Evolutionary conservation across 2,888 invertebrate genomes (phyloP).

Genomic region (Xylota segnis): DNA sequence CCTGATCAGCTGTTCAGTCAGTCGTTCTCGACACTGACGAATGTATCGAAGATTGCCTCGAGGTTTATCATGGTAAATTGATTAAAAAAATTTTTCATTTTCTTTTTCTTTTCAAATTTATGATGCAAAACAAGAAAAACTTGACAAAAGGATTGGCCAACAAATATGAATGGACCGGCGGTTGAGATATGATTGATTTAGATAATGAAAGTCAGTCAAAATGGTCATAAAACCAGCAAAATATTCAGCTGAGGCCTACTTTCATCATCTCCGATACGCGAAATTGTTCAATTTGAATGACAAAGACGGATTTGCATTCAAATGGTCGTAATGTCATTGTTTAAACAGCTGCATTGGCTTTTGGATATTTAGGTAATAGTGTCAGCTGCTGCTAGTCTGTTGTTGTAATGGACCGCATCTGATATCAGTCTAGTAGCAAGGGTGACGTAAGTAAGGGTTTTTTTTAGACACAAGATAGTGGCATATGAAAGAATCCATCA

Average conservation of each 20-base stretch:
- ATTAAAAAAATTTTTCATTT: conserved; percentile 4
- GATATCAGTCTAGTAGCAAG: too few species aligned
- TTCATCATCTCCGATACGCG: background rate
- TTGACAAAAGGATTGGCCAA: background rate
- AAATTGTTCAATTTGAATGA: conserved; percentile 12
- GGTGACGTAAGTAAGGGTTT: too few species aligned
- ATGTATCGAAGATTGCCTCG: conserved; percentile 86
- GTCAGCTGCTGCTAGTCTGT: background rate
- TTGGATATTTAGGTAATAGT: background rate
- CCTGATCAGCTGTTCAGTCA: conserved; percentile 87
- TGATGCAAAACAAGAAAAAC: background rate
- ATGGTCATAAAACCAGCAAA: background rate
- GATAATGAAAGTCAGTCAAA: background rate
- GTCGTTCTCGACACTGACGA: conserved; percentile 87
- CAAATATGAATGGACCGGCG: background rate
- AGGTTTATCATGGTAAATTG: conserved; percentile 86
- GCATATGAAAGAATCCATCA: too few species aligned
- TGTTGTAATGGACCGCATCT: too few species aligned
- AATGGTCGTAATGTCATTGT: conserved; percentile 10
- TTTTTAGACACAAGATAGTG: too few species aligned
- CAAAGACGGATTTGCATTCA: conserved; percentile 16
- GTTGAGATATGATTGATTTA: background rate
- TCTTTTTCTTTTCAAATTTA: conserved; percentile 16
- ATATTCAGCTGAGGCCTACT: background rate
- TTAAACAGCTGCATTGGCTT: background rate